These are phyloP conservation scores for Pseudomyrmex dendroicus DNA, from an alignment of 1,140 invertebrate genomes.

Conservation along the genomic window DNA sequence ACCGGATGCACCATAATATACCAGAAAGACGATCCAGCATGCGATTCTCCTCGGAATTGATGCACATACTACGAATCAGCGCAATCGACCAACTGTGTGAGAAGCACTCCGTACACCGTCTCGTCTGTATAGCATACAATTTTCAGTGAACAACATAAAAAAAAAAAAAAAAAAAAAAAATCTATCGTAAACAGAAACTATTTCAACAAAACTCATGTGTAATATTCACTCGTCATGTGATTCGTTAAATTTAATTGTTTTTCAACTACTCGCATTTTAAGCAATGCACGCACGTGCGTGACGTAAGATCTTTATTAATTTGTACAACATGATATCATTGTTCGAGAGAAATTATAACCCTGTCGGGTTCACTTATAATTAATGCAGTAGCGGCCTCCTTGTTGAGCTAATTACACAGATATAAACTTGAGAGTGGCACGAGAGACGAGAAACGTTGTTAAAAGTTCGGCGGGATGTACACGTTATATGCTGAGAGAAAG, in stretches of 20 bases:
- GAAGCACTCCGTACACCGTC: slow-evolving; percentile 20
- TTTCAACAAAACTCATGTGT: neutral
- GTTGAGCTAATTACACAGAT: slow-evolving; percentile 69
- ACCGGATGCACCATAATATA: slow-evolving; percentile 2
- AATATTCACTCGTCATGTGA: too few relatives aligned
- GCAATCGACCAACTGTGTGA: slow-evolving; percentile 32
- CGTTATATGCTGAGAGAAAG: slow-evolving; percentile 40
- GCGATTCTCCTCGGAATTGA: slow-evolving; percentile 31
- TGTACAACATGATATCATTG: slow-evolving; percentile 22
- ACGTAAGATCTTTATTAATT: slow-evolving; percentile 1
- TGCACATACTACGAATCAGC: slow-evolving; percentile 51
- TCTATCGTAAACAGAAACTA: neutral
- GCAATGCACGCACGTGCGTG: too few relatives aligned
- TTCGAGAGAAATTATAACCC: slow-evolving; percentile 20
- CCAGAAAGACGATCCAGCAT: slow-evolving; percentile 29
- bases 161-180: slow-evolving; percentile 16
- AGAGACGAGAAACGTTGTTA: slow-evolving; percentile 52
- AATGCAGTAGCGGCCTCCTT: slow-evolving; percentile 53
- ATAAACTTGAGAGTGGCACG: slow-evolving; percentile 54
- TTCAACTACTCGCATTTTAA: neutral
- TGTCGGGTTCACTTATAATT: slow-evolving; percentile 61
- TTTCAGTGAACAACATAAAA: neutral
- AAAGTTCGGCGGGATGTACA: slow-evolving; percentile 54
- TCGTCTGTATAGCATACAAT: slow-evolving; percentile 15
- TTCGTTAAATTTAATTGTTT: too few relatives aligned